Base-by-base conservation (phyloP, 2,797 vertebrate species). In the Hafferia zeledoni region DNA sequence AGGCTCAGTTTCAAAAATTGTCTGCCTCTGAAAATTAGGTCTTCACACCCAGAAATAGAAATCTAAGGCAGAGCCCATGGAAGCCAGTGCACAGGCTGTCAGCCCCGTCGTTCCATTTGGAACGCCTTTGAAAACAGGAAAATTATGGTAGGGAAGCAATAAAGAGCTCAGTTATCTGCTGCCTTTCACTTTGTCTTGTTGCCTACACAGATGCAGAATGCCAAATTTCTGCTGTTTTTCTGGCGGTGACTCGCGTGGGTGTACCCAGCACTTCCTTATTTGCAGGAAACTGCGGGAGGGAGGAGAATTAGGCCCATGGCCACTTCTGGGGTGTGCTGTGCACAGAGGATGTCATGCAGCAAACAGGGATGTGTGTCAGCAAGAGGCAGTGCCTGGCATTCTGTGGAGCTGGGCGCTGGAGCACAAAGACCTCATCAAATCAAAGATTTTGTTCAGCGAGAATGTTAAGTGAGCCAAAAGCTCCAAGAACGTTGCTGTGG, bases 401-500 rank as follows among this genome's bases (percentile, higher is more conserved):
- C 77, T 14, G 35, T 25, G 4, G 52, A 37, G 41, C 19, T 27
- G 83, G 72, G 77, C 0, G 39, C n/a, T 86, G 80, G 4, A 69
- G 83, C 91, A 88, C 50, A 76, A 10, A 91, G 93, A 82, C 93
- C 88, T 95, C 27, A 0, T 85, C 90, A 94, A 95, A 95, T 72
- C 64, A 64, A 89, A 60, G 88, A 96, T 95, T 96, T 94, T 90
- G 78, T 89, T 87, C 70, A 93, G 81, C 2, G 1, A 89, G 88
- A 95, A 77, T 60, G 92, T 89, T 52, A 85, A 95, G 86, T 64
- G 92, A 95, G 95, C 94, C 94, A 96, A 95, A 94, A 96, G 91
- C 93, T 96, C 89, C 91, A 84, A 72, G 94, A 96, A 77, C 39
- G 93, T 95, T 96, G 89, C 96, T 96, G 90, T 94, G 95, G 95